A percentile compares a stretch with the other conserved stretches of the same genome.
Evolutionary conservation across 2,113 vertebrate genomes (phyloP).

Genomic region (Nibea coibor): DNA sequence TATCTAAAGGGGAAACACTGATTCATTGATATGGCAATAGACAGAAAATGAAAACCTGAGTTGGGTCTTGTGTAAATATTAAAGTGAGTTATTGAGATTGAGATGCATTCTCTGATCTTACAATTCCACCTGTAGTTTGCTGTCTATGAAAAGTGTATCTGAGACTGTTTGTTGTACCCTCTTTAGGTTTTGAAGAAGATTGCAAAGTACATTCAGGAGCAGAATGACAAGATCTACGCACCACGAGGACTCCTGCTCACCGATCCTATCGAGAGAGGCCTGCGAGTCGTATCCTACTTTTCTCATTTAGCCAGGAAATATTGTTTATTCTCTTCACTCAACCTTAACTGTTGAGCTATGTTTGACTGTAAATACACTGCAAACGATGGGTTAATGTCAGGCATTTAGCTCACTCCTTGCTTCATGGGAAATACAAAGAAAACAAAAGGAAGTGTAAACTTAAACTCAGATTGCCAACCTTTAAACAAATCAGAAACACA

Average conservation of each 20-base stretch:
- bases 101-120: background rate
- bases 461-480: background rate
- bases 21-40: background rate
- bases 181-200: constrained; percentile 95
- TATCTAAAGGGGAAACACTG: background rate
- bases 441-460: background rate
- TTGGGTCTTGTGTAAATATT: background rate
- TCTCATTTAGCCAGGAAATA: background rate
- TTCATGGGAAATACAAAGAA: constrained; percentile 10
- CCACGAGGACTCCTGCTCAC: constrained; percentile 94
- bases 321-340: background rate
- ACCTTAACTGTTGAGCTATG: background rate
- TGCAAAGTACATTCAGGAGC: constrained; percentile 95
- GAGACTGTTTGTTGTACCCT: background rate
- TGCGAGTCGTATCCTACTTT: constrained; percentile 94
- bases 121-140: background rate
- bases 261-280: constrained; percentile 94
- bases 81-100: background rate
- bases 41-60: background rate
- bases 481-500: constrained; percentile 17
- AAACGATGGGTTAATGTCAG: background rate
- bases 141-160: background rate
- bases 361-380: background rate
- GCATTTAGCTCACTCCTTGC: background rate
- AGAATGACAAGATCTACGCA: constrained; percentile 96